Evolutionary conservation across 30 jellyfish, hydroid and myxozoan genomes (phyloP), one percentile per base, ranked within the genome.

Genomic region (Haliclystus octoradiatus): DNA sequence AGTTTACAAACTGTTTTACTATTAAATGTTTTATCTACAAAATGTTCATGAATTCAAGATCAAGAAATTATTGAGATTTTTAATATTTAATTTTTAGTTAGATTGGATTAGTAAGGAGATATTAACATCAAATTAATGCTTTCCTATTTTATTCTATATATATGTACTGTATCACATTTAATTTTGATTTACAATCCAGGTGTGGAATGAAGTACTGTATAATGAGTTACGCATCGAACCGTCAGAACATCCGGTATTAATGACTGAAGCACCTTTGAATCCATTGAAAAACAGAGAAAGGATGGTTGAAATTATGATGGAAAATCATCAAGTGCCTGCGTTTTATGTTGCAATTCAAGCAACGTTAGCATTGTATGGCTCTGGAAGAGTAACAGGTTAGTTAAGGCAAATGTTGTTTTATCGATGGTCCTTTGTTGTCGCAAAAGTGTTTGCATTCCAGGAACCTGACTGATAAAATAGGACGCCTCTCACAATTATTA

Each of bases 271-370:
- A 13, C 94, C 94, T 24, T 40, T 66, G 23, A 80, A 70, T 49
- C 92, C 97, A 51, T 79, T 70, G 74, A 75, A 81, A 34, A 76
- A 88, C 33, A 80, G 94, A 33, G 97, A 88, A 57, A 52, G 93
- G 34, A 81, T 88, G 92, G 52, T 88, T 23, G 97, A 88, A 62
- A 68, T 87, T 2, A 87, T 87, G 97, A 78, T 87, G 97, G 97
- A 87, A 34, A 74, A 68, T 4, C 80, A 73, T 69, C 81, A 75
- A 49, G 88, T 81, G 24, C 97, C 97, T 0, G 94, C 94, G 9
- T 87, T 70, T 46, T 87, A 87, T 50, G 80, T 80, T 50, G 94
- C 92, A 0, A 60, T 75, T 0, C 97, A 87, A 74, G 97, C 94
- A 25, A 93, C 78, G 30, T 27, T 87, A 75, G 68, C 94, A 2